Conservation (phyloP, 1,140 invertebrate genomes). For the Scaptodrosophila lebanonensis region DNA sequence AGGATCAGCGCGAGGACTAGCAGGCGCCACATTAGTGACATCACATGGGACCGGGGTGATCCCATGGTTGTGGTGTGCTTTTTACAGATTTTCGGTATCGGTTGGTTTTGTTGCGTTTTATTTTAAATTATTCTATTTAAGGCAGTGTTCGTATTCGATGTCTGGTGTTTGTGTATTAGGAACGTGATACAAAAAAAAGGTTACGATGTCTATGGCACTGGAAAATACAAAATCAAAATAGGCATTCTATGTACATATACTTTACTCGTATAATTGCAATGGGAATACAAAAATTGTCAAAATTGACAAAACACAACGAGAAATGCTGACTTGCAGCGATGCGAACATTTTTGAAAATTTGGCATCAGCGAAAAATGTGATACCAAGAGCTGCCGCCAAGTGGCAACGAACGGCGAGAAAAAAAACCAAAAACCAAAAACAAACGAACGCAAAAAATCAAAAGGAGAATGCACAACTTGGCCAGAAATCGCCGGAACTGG, state of each 20-base stretch:
- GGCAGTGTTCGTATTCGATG: constrained; percentile 61
- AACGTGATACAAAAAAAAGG: constrained; percentile 31
- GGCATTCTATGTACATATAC: too few species aligned
- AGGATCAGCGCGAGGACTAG: constrained; percentile 49
- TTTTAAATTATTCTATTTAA: constrained; percentile 24
- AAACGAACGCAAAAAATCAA: constrained; percentile 11
- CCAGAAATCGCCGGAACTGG: too few species aligned
- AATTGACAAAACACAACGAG: constrained; percentile 33
- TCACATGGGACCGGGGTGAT: constrained; percentile 54
- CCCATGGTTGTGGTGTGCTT: constrained; percentile 42
- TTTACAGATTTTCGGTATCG: constrained; percentile 8
- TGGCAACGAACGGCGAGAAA: too few species aligned
- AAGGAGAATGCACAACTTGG: background rate
- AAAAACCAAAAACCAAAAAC: constrained; percentile 35
- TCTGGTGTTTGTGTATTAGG: constrained; percentile 38
- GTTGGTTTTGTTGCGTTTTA: constrained; percentile 30
- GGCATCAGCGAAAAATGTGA: constrained; percentile 32
- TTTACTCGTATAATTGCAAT: too few species aligned
- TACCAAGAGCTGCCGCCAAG: constrained; percentile 18
- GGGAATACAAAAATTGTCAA: background rate
- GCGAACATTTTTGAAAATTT: too few species aligned
- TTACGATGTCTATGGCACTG: constrained; percentile 65
- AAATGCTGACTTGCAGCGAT: too few species aligned
- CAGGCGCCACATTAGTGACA: constrained; percentile 55
- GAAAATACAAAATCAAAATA: too few species aligned